phyloP scores from a whole-genome alignment of 2,888 invertebrate genomes.

The Drosophila mulleri region DNA sequence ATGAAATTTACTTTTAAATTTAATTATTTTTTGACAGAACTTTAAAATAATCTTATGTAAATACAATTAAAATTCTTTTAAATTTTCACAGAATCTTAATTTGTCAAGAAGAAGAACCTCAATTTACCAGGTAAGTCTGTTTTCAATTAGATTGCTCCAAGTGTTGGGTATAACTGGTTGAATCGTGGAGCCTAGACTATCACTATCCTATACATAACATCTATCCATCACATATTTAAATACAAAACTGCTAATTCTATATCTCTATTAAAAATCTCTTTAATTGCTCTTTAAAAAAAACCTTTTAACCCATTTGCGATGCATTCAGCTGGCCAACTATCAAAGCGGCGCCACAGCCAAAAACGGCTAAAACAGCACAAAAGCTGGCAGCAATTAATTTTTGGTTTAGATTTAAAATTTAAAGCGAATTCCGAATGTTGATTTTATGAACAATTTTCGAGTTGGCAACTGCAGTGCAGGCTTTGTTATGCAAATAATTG shows the following conservation, averaged over 20 bases:
- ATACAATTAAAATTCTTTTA: too few species aligned
- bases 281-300: background rate
- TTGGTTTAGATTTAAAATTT: conserved; percentile 42
- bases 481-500: conserved; percentile 82
- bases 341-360: background rate
- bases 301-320: background rate
- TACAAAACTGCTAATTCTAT: background rate
- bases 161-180: too few species aligned
- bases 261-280: background rate
- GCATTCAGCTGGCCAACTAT: background rate
- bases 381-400: conserved; percentile 27
- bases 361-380: background rate
- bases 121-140: too few species aligned
- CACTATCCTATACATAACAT: too few species aligned
- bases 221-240: too few species aligned
- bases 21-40: background rate
- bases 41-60: too few species aligned
- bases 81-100: too few species aligned
- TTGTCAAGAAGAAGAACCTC: too few species aligned
- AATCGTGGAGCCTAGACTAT: too few species aligned
- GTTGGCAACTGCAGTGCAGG: conserved; percentile 54
- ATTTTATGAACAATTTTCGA: conserved; percentile 47
- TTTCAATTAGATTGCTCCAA: too few species aligned
- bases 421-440: conserved; percentile 45
- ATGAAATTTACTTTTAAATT: background rate